phyloP scores from a whole-genome alignment of 2,888 invertebrate genomes.

The Mamestra brassicae region DNA sequence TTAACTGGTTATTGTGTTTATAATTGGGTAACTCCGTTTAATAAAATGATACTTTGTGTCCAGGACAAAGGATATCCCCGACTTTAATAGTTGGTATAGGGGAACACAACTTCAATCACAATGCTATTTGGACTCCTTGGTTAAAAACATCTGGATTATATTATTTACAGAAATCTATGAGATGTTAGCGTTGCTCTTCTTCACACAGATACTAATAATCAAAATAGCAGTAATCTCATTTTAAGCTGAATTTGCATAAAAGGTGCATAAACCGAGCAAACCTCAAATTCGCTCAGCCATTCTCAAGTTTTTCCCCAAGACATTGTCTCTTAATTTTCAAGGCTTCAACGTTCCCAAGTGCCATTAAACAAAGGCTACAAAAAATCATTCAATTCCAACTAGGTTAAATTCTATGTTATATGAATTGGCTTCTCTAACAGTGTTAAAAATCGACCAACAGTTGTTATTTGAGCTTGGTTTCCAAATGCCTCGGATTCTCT shows the following conservation, averaged over 20 bases:
- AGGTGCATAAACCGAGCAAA: background rate
- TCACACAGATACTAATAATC: background rate
- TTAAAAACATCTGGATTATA: background rate
- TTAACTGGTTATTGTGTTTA: background rate
- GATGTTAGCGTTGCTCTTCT: background rate
- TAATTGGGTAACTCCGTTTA: background rate
- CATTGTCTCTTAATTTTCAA: slow-evolving; percentile 26
- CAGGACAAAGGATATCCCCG: background rate
- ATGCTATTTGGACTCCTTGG: background rate
- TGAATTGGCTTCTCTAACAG: slow-evolving; percentile 31
- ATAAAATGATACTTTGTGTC: slow-evolving; percentile 3
- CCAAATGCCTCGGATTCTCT: slow-evolving; percentile 27
- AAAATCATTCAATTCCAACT: slow-evolving; percentile 16
- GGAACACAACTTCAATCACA: background rate
- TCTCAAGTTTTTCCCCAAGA: background rate
- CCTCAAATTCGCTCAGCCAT: background rate
- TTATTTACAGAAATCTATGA: background rate
- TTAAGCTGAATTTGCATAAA: background rate
- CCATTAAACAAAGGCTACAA: slow-evolving; percentile 10
- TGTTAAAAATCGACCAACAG: slow-evolving; percentile 35
- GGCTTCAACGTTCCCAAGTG: slow-evolving; percentile 5
- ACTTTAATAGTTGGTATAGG: background rate
- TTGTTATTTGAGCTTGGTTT: slow-evolving; percentile 25
- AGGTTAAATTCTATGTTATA: slow-evolving; percentile 30
- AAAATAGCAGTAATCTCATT: background rate